A percentile compares a stretch with the other conserved stretches of the same genome.
phyloP scores from a whole-genome alignment of 2,797 vertebrate species.

The Rhynchonycteris naso region DNA sequence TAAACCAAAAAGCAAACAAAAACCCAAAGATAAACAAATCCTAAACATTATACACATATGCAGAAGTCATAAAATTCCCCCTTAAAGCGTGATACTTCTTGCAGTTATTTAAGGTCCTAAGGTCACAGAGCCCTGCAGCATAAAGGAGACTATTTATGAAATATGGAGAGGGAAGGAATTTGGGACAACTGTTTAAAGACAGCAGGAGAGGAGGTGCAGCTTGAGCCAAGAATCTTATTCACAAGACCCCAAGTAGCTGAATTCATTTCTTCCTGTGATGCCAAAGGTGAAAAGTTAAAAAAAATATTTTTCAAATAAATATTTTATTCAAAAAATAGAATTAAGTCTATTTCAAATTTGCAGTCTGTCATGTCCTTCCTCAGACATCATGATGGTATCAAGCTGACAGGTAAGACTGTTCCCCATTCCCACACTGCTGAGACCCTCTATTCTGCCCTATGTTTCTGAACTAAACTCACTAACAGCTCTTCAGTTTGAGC shows the following conservation, averaged over 20 bases:
- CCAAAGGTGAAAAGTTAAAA: not conserved
- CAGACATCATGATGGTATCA: not conserved
- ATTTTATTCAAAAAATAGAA: not conserved
- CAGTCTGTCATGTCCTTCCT: not conserved
- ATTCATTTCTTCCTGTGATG: conserved; percentile 9
- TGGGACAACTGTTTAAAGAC: conserved; percentile 1
- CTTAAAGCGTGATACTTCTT: not conserved
- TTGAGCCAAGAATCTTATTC: not conserved
- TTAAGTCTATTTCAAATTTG: not conserved
- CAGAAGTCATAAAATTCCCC: not conserved
- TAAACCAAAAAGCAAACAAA: not conserved
- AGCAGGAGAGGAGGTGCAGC: not conserved
- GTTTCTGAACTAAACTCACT: not conserved
- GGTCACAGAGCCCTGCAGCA: not conserved
- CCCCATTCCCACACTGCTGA: not conserved
- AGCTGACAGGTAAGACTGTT: not conserved
- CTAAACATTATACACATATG: not conserved
- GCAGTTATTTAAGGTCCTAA: not conserved
- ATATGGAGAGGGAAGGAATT: not conserved
- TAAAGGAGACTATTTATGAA: not conserved
- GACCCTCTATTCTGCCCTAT: not conserved
- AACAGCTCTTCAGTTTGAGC: not conserved
- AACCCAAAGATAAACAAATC: not conserved
- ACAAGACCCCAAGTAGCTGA: not conserved
- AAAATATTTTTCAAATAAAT: conserved; percentile 8